These are phyloP conservation scores for Alouatta palliata DNA, from an alignment of 2,113 vertebrate species.

Conservation along the genomic window DNA sequence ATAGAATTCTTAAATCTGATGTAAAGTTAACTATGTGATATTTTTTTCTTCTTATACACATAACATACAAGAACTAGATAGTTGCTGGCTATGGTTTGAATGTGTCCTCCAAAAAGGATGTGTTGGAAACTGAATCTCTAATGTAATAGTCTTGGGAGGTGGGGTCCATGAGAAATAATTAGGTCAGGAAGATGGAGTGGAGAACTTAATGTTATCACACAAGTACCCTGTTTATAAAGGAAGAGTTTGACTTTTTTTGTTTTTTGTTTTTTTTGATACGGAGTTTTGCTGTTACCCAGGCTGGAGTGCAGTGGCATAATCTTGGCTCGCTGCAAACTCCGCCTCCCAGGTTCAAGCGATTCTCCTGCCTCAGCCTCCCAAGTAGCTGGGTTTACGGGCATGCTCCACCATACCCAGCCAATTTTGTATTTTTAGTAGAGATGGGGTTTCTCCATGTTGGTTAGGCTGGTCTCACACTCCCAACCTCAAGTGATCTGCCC, in stretches of 20 bases:
- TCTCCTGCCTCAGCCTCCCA: too few relatives aligned
- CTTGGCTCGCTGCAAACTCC: too few relatives aligned
- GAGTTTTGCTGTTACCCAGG: too few relatives aligned
- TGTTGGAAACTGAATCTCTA: neutral
- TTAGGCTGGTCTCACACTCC: too few relatives aligned
- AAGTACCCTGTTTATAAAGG: neutral
- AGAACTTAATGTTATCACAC: neutral
- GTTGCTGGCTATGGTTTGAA: neutral
- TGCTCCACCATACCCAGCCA: too few relatives aligned
- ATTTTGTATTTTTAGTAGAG: too few relatives aligned
- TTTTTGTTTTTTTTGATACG: too few relatives aligned
- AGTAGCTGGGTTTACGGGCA: too few relatives aligned
- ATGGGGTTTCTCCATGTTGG: too few relatives aligned
- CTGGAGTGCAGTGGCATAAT: too few relatives aligned
- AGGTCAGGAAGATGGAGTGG: neutral
- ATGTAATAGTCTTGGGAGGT: neutral
- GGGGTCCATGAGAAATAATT: neutral
- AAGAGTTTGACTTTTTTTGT: rapidly evolving
- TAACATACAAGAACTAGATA: neutral
- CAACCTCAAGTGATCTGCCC: too few relatives aligned
- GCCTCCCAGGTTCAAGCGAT: too few relatives aligned
- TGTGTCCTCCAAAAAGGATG: neutral
- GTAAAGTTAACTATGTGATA: neutral
- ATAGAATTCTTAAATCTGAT: neutral
- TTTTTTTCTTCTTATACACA: neutral